Base-by-base conservation (phyloP, 2,113 vertebrate species). In the Brienomyrus brachyistius region DNA sequence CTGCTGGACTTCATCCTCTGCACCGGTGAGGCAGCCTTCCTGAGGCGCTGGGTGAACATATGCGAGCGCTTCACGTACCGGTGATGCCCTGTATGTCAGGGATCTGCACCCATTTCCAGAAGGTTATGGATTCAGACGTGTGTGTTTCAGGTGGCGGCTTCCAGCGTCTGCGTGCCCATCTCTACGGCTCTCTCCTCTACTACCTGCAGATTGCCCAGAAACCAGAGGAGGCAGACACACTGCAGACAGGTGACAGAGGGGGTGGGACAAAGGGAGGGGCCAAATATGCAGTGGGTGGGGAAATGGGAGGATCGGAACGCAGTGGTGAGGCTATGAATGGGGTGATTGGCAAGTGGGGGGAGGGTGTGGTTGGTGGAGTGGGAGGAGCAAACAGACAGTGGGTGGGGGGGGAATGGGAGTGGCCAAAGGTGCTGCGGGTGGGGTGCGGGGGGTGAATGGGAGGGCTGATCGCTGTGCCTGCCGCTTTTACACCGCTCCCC, bases 161-260 rank as follows among this genome's bases (percentile, higher is more conserved):
- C 93, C 98, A 99, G 92, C 97, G 98, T 90, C 97, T 99, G 86
- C 97, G 98, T 88, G 97, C 97, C 0, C 98, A 99, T 90, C 93
- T 99, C 83, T 99, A 99, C 27, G 98, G 98, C 89, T 97, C 98
- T 54, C 93, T 99, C 90, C 96, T 99, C 51, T 99, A 99, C 93
- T 99, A 99, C 91, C 94, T 99, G 77, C 98, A 99, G 94, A 99
- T 99, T 9, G 97, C 98, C 7, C 98, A 99, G 95, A 98, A 98
- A 93, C 98, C 98, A 3, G 98, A 99, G 90, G 98, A 99, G 90
- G 98, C 98, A 5, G 98, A 99, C 90, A 99, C 98, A 47, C 94
- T 99, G 89, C 97, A 99, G 96, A 93, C 97, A 91, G 98, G 98
- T 99, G 35, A 21, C 27, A 15, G 0, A 15, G 50, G 1, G 85